Conservation (phyloP, 2,797 vertebrate genomes). For the Limosa lapponica region DNA sequence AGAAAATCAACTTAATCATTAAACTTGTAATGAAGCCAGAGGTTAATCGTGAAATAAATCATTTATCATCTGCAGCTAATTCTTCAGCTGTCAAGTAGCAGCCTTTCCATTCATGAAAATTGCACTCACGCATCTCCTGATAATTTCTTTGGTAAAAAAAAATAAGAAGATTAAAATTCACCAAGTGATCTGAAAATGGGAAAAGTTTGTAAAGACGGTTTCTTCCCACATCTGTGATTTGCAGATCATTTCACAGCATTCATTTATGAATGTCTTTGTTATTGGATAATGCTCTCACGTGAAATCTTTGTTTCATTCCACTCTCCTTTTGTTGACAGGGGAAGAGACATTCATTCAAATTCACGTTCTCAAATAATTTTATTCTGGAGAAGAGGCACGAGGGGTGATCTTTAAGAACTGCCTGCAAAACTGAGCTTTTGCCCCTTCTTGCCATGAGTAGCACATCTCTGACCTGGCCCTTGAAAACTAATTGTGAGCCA, state of each 20-base stretch:
- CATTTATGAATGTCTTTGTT: neutral
- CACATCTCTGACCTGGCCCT: neutral
- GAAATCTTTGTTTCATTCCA: constrained; percentile 14
- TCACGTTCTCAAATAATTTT: neutral
- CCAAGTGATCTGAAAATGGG: neutral
- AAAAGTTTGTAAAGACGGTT: neutral
- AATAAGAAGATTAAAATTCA: neutral
- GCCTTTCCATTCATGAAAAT: neutral
- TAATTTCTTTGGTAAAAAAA: neutral
- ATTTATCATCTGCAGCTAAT: neutral
- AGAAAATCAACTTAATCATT: neutral
- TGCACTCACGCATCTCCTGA: neutral
- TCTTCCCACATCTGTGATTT: neutral
- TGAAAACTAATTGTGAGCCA: neutral
- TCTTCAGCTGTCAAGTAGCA: neutral
- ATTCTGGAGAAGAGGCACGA: neutral
- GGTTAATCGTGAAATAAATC: neutral
- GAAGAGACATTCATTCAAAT: neutral
- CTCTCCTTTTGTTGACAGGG: neutral
- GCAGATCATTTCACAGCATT: neutral
- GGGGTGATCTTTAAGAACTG: neutral
- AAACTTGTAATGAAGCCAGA: neutral
- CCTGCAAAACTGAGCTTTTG: neutral
- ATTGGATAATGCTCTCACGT: neutral
- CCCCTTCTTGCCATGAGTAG: neutral